Percentiles rank a stretch among this genome's conserved stretches.
These are phyloP conservation scores for Chymomyza caudatula DNA, from an alignment of 2,888 invertebrate genomes.

Conservation along the genomic window DNA sequence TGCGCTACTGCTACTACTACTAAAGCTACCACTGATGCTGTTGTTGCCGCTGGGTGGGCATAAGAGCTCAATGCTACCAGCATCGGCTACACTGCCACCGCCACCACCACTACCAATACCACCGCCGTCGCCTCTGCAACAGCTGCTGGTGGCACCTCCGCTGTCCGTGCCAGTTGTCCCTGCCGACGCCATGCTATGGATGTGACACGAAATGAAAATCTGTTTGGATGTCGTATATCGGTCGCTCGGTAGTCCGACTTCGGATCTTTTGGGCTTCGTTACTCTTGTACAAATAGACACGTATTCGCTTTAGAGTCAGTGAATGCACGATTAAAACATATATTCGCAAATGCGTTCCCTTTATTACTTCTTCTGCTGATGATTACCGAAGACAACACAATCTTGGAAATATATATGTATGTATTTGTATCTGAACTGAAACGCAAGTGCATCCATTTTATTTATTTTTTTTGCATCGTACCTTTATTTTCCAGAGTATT, in stretches of 20 bases:
- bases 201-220: too few species aligned
- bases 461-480: too few species aligned
- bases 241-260: too few species aligned
- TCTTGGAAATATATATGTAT: background rate
- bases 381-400: background rate
- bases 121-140: background rate
- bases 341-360: slow-evolving; percentile 55
- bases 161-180: background rate
- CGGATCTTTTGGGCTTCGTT: too few species aligned
- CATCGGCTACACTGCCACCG: slow-evolving; percentile 32
- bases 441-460: background rate
- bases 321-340: slow-evolving; percentile 62
- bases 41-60: slow-evolving; percentile 60
- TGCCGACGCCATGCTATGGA: background rate
- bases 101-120: slow-evolving; percentile 18
- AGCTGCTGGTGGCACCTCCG: slow-evolving; percentile 36
- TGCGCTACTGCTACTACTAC: slow-evolving; percentile 46
- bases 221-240: slow-evolving; percentile 6
- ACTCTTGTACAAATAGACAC: too few species aligned
- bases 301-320: too few species aligned
- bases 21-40: slow-evolving; percentile 52
- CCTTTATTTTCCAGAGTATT: background rate
- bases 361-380: background rate
- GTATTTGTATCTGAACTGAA: background rate
- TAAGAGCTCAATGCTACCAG: slow-evolving; percentile 52